phyloP scores from a whole-genome alignment of 2,797 vertebrate species.

The Graptemys geographica region DNA sequence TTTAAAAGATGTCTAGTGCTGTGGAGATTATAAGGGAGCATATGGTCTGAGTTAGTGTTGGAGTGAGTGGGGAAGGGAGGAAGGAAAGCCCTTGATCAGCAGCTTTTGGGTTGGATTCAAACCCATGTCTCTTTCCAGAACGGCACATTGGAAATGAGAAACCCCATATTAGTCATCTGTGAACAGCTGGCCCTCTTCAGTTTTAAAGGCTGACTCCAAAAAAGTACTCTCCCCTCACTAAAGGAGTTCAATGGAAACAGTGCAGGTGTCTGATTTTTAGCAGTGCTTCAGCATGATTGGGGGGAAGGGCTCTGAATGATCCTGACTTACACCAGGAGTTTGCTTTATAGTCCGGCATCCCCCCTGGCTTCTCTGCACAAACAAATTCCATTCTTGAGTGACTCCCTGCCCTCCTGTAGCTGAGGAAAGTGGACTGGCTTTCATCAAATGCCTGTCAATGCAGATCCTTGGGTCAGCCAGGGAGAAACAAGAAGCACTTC shows the following conservation, averaged over 20 bases:
- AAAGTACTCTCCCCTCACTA: neutral
- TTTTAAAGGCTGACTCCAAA: neutral
- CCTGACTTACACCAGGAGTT: rapidly evolving
- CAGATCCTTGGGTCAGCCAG: neutral
- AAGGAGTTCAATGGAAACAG: rapidly evolving
- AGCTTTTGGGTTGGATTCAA: neutral
- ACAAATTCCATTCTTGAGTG: rapidly evolving
- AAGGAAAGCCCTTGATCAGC: neutral
- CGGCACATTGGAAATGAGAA: neutral
- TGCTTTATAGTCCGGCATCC: neutral
- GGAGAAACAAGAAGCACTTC: neutral
- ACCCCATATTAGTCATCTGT: neutral
- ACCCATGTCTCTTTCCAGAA: neutral
- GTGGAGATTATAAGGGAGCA: rapidly evolving
- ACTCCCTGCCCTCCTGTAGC: rapidly evolving
- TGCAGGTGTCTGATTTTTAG: neutral
- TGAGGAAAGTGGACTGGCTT: neutral
- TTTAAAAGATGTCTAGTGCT: rapidly evolving
- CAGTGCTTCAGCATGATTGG: rapidly evolving
- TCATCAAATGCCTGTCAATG: neutral
- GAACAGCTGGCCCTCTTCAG: neutral
- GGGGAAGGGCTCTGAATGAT: too few species aligned
- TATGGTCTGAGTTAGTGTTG: neutral
- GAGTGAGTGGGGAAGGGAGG: rapidly evolving
- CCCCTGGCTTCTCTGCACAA: neutral